Conservation (phyloP, 2,113 vertebrate species). For the Chaenocephalus aceratus region DNA sequence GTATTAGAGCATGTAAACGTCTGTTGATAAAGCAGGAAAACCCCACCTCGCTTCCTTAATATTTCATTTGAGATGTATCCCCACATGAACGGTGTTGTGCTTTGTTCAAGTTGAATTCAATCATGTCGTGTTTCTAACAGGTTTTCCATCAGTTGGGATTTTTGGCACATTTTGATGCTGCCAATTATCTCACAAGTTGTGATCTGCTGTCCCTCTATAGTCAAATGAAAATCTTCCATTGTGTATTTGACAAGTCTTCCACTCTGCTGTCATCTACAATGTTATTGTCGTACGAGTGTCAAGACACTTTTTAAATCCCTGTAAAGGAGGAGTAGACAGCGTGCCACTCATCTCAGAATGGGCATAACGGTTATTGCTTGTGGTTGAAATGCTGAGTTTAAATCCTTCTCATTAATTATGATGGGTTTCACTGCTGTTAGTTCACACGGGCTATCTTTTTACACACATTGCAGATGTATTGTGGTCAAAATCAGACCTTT, state of each 20-base stretch:
- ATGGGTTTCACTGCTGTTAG: background rate
- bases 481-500: slow-evolving; percentile 30
- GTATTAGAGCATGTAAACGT: background rate
- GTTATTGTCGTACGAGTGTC: background rate
- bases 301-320: background rate
- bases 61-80: background rate
- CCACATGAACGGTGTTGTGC: slow-evolving; percentile 5
- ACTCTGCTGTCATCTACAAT: background rate
- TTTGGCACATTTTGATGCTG: background rate
- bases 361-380: slow-evolving; percentile 11
- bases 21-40: background rate
- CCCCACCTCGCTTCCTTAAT: background rate
- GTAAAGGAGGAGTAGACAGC: background rate
- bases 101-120: slow-evolving; percentile 3
- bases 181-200: slow-evolving; percentile 7
- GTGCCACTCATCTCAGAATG: slow-evolving; percentile 31
- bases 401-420: slow-evolving; percentile 22
- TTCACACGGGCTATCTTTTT: slow-evolving; percentile 6
- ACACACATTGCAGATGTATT: slow-evolving; percentile 25
- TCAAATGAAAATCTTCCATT: slow-evolving; percentile 15
- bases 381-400: slow-evolving; percentile 24
- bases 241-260: slow-evolving; percentile 24
- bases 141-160: background rate
- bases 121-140: background rate
- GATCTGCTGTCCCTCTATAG: slow-evolving; percentile 5